Conservation (phyloP, 2,113 vertebrate species). For the Takifugu bimaculatus region DNA sequence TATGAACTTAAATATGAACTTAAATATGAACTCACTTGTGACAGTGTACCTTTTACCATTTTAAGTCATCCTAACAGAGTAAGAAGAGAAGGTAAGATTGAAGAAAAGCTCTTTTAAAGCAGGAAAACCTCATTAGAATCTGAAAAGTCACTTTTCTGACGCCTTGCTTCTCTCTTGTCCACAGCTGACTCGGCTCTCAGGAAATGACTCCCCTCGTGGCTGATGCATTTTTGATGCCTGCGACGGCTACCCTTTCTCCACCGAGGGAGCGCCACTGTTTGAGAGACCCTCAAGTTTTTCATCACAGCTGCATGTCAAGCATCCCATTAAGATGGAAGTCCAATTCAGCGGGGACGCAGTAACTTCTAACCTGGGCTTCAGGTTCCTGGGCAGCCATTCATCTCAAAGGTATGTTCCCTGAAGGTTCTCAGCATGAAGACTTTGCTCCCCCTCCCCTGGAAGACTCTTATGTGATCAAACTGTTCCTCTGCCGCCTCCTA, state of each 20-base stretch:
- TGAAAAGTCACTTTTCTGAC: neutral
- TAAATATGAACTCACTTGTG: no score
- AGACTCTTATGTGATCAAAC: no score
- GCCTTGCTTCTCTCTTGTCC: slow-evolving; percentile 25
- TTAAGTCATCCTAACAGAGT: no score
- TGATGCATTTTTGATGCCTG: slow-evolving; percentile 69
- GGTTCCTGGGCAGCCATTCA: slow-evolving; percentile 23
- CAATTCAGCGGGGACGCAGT: slow-evolving; percentile 58
- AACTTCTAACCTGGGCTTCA: slow-evolving; percentile 49
- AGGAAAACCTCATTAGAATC: no score
- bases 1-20: no score
- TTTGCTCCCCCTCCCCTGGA: no score
- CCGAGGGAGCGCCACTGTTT: slow-evolving; percentile 39
- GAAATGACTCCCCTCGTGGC: slow-evolving; percentile 7
- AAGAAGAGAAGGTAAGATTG: no score
- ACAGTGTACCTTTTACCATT: no score
- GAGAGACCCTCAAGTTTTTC: slow-evolving; percentile 27
- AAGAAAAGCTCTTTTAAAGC: no score
- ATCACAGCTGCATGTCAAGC: slow-evolving; percentile 28
- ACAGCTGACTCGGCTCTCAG: slow-evolving; percentile 36
- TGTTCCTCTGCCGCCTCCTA: no score
- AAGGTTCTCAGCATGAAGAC: slow-evolving; percentile 41
- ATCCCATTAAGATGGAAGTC: slow-evolving; percentile 61
- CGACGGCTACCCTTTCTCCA: slow-evolving; percentile 44
- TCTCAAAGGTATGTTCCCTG: slow-evolving; percentile 42